Evolutionary conservation across 2,888 invertebrate genomes (phyloP), one percentile per base, ranked within the genome.

Genomic region (Scaptomyza polygonia): DNA sequence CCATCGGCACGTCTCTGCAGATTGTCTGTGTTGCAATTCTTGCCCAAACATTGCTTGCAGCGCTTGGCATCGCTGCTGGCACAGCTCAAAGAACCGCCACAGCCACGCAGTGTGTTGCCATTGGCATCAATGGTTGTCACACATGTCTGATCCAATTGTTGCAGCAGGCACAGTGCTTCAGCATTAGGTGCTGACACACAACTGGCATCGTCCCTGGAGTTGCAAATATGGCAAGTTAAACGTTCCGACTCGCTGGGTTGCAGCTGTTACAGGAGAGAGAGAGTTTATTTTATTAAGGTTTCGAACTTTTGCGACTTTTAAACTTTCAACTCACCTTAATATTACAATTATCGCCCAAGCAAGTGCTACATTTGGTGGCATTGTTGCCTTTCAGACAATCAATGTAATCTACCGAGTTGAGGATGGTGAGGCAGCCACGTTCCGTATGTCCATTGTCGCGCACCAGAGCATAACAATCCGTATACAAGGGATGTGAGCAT

Each of bases 81-180:
- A 30, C 90, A 90, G 11, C 55, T 54, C 11, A 89, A 4, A 12
- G 83, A 63, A 3, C 59, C 61, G 64, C 80, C 79, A 53, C 90
- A 90, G 16, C 89, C 91, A 5, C 90, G 90, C 3, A 77, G 27
- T 0, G 90, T 90, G 30, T 70, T 56, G 8, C 84, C 89, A 7
- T 67, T 27, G 5, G 5, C 1, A 8, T 77, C 79, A 3, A 90
- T 44, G 6, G 48, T 51, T 3, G 82, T 74, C n/a, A 90, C 71
- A 58, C 90, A 90, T 1, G 57, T 55, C 36, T 90, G 82, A 2
- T 55, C 29, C 0, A 18, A 1, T 0, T 67, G 57, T 53, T 89
- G 86, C 7, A 78, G 64, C 11, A 83, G 67, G 43, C 90, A 90
- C 0, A 80, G 21, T 5, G 43, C 27, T 0, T 63, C 3, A 0